Conservation (phyloP, 1,140 invertebrate genomes). For the Papilio xuthus region DNA sequence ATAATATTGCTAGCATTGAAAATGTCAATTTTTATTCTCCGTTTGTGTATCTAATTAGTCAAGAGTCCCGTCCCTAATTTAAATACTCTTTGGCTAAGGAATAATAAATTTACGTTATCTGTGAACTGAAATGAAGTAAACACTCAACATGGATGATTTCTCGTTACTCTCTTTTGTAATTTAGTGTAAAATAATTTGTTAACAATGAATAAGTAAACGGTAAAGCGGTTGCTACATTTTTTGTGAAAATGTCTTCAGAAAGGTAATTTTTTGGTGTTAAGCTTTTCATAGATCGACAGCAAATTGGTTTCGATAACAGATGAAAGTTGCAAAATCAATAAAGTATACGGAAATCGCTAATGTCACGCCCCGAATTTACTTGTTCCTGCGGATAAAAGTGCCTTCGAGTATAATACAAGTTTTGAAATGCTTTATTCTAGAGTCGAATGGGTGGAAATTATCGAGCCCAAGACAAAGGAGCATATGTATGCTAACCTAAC, state of each 20-base stretch:
- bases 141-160: constrained; percentile 78
- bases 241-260: constrained; percentile 73
- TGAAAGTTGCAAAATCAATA: constrained; percentile 81
- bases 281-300: constrained; percentile 48
- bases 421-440: constrained; percentile 82
- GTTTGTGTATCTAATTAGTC: too few relatives aligned
- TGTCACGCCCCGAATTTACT: constrained; percentile 78
- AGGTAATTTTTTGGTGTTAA: constrained; percentile 60
- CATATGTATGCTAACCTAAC: constrained; percentile 99
- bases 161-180: constrained; percentile 63
- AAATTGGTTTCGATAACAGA: constrained; percentile 68
- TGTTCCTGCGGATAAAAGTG: constrained; percentile 58
- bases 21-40: too few relatives aligned
- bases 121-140: constrained; percentile 74
- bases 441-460: constrained; percentile 99
- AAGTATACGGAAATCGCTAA: constrained; percentile 80
- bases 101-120: constrained; percentile 41
- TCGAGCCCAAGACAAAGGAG: constrained; percentile 98
- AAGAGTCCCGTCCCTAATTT: too few relatives aligned
- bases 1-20: too few relatives aligned
- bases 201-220: constrained; percentile 63
- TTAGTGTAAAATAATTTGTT: constrained; percentile 68
- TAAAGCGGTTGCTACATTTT: constrained; percentile 45
- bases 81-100: too few relatives aligned
- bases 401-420: constrained; percentile 52